These are phyloP conservation scores for Siniperca scherzeri DNA, from an alignment of 2,797 vertebrate genomes.

Conservation along the genomic window DNA sequence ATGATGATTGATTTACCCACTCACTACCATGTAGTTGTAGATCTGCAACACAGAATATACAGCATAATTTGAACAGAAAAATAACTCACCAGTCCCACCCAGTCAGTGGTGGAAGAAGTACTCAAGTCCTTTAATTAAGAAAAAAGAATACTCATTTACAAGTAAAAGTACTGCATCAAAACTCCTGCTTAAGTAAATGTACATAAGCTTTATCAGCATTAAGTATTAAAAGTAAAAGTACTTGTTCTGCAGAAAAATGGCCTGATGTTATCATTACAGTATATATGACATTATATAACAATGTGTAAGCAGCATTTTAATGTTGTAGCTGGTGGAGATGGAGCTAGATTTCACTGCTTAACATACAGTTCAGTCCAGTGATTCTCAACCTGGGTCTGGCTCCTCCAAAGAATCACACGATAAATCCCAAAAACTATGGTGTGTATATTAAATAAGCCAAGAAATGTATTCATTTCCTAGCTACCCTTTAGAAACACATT, in stretches of 20 bases:
- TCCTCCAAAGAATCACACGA: neutral
- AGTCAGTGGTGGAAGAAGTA: neutral
- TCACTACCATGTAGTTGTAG: constrained; percentile 12
- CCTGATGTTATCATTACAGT: neutral
- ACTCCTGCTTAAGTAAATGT: neutral
- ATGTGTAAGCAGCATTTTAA: neutral
- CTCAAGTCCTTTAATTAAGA: neutral
- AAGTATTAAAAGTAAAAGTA: neutral
- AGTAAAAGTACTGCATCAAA: neutral
- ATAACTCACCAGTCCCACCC: neutral
- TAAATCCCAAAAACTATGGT: neutral
- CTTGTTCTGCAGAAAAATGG: neutral
- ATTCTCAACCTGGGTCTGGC: neutral
- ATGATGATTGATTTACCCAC: constrained; percentile 44
- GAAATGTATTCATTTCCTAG: neutral
- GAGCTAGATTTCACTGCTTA: neutral
- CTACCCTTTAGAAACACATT: too few species aligned
- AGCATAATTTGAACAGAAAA: neutral
- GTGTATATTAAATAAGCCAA: neutral
- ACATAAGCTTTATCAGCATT: neutral
- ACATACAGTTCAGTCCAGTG: neutral
- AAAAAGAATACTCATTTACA: neutral
- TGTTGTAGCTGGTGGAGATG: neutral
- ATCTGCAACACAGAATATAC: constrained; percentile 24
- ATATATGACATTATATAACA: neutral